These are phyloP conservation scores for Pocillopora verrucosa DNA, from an alignment of 64 coral and sea anemone species.

Conservation along the genomic window DNA sequence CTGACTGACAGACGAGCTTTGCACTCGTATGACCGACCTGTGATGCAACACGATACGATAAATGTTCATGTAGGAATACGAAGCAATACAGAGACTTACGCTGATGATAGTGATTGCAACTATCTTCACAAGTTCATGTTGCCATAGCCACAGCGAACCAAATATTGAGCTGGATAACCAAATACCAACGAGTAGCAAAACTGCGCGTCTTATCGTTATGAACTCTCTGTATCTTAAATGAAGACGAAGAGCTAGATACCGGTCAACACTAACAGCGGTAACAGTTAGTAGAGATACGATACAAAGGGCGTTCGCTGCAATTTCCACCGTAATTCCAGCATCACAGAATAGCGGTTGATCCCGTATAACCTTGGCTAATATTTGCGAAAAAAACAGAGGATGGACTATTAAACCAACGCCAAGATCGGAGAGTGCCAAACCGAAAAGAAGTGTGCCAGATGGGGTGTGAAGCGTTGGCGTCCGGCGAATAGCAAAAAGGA, in stretches of 20 bases:
- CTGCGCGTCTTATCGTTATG: background rate
- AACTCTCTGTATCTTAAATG: constrained; percentile 32
- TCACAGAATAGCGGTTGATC: background rate
- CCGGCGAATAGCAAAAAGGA: background rate
- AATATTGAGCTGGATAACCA: constrained; percentile 2
- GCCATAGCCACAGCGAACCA: constrained; percentile 12
- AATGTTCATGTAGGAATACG: constrained; percentile 21
- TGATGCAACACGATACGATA: constrained; percentile 9
- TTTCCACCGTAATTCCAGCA: background rate
- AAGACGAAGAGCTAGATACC: constrained; percentile 6
- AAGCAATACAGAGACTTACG: background rate
- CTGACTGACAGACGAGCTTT: background rate
- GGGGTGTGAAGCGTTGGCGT: constrained; percentile 31
- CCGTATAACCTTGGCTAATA: constrained; percentile 10
- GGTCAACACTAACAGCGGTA: constrained; percentile 24
- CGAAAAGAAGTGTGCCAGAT: constrained; percentile 7
- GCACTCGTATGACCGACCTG: constrained; percentile 1
- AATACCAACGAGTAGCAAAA: background rate
- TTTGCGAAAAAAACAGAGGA: background rate
- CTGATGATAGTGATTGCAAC: constrained; percentile 5
- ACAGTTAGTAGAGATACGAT: constrained; percentile 24
- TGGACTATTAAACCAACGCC: background rate
- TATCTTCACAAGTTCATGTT: background rate
- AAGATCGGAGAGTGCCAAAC: constrained; percentile 31
- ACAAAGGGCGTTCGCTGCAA: background rate